Base-by-base conservation (phyloP, 2,888 invertebrate species). In the Limenitis camilla region DNA sequence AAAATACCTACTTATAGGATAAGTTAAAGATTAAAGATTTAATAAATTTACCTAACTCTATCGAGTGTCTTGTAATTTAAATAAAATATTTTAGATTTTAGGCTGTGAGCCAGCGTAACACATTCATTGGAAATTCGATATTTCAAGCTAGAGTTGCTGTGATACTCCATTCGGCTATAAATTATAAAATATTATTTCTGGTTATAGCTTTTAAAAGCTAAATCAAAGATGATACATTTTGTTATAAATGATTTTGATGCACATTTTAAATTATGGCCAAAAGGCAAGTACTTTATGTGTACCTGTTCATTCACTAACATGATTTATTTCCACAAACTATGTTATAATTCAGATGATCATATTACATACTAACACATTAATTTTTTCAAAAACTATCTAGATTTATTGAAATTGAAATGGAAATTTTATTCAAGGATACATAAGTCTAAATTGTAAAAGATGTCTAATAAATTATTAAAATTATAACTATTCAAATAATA, bases 81-180 rank as follows among this genome's bases (percentile, higher is more conserved):
- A 71, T 69, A 73, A 71, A 69, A 70, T 70, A 74, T 78, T 61
- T 73, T 86, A 84, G 81, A 79, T 77, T 74, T 73, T 82, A 86
- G 83, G 84, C 85, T 87, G 84, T 82, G 81, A 81, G 69, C 78
- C 85, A 82, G 82, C 81, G 67, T 78, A 70, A 79, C 78, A 80
- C 76, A 76, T 80, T 81, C 79, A 81, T 79, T 75, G 81, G 3
- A 79, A 78, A 80, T 76, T 78, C 76, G 73, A 81, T 78, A 78
- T 78, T 55, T 81, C 85, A 86, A 74, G 85, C 86, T 87, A 87
- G 85, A 86, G 84, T 85, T 84, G 79, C 85, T 87, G 86, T 85
- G 85, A 87, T 85, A 86, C 83, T 82, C 75, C 77, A 77, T 78
- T 65, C 82, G 85, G 80, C 86, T 80, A 79, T 76, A 79, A 78